phyloP scores from a whole-genome alignment of 1,140 invertebrate species.

The Hesperophylax magnus region DNA sequence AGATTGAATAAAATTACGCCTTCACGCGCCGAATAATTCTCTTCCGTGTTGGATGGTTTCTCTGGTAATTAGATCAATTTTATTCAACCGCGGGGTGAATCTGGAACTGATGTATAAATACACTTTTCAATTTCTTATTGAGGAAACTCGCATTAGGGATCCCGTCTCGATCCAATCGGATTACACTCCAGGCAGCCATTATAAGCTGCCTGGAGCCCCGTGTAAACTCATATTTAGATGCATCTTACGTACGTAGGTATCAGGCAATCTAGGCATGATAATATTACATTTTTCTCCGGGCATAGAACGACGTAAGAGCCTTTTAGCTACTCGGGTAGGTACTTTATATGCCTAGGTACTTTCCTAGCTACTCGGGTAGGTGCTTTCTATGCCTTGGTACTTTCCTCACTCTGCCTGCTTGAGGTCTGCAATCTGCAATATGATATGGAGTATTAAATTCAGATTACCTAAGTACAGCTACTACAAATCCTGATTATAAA shows the following conservation, averaged over 20 bases:
- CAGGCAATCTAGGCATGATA: no score
- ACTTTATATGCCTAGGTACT: no score
- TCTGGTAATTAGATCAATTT: neutral
- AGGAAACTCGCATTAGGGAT: slow-evolving; percentile 32
- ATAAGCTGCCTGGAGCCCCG: slow-evolving; percentile 25
- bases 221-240: slow-evolving; percentile 33
- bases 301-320: neutral
- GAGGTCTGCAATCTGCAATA: slow-evolving; percentile 12
- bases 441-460: neutral
- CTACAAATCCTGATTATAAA: no score
- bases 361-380: no score
- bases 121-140: slow-evolving; percentile 24
- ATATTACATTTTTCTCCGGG: slow-evolving; percentile 26
- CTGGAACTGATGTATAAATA: neutral
- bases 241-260: slow-evolving; percentile 8
- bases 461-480: no score
- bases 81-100: neutral
- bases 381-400: no score
- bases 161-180: slow-evolving; percentile 36
- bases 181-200: slow-evolving; percentile 28
- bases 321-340: no score
- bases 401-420: neutral
- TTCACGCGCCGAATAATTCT: no score
- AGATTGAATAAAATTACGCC: no score
- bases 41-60: neutral